These are phyloP conservation scores for Acanthurus leucopareius DNA, from an alignment of 2,797 vertebrate genomes.

Conservation along the genomic window DNA sequence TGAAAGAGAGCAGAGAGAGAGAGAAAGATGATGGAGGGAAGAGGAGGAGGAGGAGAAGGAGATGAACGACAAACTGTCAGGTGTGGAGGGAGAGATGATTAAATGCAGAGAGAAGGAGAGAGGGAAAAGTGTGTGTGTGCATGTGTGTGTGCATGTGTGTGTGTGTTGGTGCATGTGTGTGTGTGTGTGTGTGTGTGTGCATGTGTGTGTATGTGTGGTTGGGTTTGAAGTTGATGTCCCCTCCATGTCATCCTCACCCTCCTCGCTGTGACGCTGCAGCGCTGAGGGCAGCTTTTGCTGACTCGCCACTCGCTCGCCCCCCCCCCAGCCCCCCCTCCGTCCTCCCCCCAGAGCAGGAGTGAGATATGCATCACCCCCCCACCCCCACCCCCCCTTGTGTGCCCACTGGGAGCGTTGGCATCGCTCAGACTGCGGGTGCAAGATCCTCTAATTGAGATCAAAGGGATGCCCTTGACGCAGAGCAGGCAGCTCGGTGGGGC, in stretches of 20 bases:
- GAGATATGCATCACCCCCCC: neutral
- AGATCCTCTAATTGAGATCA: constrained; percentile 59
- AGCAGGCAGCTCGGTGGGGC: constrained; percentile 18
- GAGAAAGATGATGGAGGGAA: neutral
- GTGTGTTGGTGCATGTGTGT: too few relatives aligned
- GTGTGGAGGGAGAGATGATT: constrained; percentile 32
- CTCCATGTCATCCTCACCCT: constrained; percentile 28
- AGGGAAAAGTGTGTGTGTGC: neutral
- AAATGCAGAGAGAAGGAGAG: neutral
- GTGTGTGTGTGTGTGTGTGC: constrained; percentile 26
- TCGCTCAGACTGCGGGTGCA: constrained; percentile 36
- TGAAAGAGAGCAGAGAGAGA: neutral
- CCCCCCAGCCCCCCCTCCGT: neutral
- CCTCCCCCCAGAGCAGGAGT: constrained; percentile 15
- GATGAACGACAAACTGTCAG: constrained; percentile 30
- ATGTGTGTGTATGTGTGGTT: neutral
- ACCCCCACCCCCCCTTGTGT: neutral
- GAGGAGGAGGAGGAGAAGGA: constrained; percentile 1
- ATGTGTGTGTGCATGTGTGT: constrained; percentile 22
- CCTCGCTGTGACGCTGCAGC: constrained; percentile 48
- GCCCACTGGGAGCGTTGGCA: constrained; percentile 35
- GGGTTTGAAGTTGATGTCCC: constrained; percentile 26
- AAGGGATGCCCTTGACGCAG: constrained; percentile 66
- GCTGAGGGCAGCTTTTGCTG: constrained; percentile 66
- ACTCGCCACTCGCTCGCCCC: constrained; percentile 41